phyloP scores from a whole-genome alignment of 2,888 invertebrate genomes.

The Polyommatus icarus region DNA sequence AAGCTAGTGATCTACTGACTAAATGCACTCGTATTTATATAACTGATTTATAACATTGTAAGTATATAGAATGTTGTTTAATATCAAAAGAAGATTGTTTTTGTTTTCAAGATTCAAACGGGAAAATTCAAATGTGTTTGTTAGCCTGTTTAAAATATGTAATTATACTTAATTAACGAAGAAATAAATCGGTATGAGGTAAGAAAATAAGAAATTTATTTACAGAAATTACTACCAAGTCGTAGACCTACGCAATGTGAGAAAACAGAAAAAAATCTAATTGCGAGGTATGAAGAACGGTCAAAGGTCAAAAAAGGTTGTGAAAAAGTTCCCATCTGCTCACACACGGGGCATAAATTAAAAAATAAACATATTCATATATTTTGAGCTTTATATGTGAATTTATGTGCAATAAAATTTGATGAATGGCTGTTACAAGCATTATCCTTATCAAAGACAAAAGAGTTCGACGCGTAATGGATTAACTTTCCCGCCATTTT shows the following conservation, averaged over 20 bases:
- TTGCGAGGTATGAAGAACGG: background rate
- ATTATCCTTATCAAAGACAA: constrained; percentile 39
- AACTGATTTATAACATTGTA: no score
- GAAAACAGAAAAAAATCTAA: background rate
- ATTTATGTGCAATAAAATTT: constrained; percentile 41
- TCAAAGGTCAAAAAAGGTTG: constrained; percentile 9
- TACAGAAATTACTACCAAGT: no score
- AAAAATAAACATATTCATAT: constrained; percentile 28
- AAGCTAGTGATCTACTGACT: background rate
- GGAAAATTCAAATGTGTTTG: no score
- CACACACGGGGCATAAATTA: constrained; percentile 23
- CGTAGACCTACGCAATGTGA: no score
- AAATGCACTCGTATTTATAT: background rate
- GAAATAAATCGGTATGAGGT: no score
- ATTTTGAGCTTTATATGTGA: constrained; percentile 30
- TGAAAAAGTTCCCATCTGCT: constrained; percentile 14
- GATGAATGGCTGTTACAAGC: constrained; percentile 38
- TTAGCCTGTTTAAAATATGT: no score
- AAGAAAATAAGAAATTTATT: no score
- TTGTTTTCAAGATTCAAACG: no score
- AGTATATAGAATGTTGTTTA: no score
- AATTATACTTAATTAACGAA: no score
- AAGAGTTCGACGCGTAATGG: constrained; percentile 37
- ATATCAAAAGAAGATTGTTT: no score
- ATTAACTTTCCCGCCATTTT: constrained; percentile 35